Evolutionary conservation across 2,797 vertebrate genomes (phyloP).

Genomic region (Podarcis siculus): DNA sequence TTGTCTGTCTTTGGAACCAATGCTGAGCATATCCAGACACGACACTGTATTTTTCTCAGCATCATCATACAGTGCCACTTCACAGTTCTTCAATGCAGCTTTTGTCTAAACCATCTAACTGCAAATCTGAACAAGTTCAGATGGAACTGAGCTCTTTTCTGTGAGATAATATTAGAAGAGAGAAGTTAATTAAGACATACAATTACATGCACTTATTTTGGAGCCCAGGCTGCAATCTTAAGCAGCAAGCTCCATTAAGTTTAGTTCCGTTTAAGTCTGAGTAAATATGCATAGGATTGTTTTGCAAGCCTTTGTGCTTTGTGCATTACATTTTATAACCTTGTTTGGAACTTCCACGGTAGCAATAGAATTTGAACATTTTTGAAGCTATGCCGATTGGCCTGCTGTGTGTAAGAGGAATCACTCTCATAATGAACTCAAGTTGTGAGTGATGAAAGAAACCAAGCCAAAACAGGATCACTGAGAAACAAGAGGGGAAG

Average conservation of each 20-base stretch:
- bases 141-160: neutral
- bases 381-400: neutral
- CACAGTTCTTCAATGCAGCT: constrained; percentile 43
- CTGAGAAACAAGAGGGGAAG: neutral
- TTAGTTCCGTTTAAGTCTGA: no score
- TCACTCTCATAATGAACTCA: neutral
- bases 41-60: constrained; percentile 53
- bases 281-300: no score
- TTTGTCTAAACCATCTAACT: constrained; percentile 62
- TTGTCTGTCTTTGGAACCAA: constrained; percentile 56
- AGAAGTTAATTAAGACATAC: neutral
- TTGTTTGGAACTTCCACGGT: neutral
- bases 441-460: neutral
- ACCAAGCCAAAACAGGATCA: neutral
- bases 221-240: neutral
- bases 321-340: neutral
- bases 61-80: constrained; percentile 45
- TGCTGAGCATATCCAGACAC: constrained; percentile 24
- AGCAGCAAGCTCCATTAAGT: no score
- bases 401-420: neutral
- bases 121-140: constrained; percentile 35
- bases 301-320: neutral
- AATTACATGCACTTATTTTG: neutral
- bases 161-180: neutral
- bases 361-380: neutral